Base-by-base conservation (phyloP, 2,888 invertebrate species). In the Drosophila parthenogenetica region DNA sequence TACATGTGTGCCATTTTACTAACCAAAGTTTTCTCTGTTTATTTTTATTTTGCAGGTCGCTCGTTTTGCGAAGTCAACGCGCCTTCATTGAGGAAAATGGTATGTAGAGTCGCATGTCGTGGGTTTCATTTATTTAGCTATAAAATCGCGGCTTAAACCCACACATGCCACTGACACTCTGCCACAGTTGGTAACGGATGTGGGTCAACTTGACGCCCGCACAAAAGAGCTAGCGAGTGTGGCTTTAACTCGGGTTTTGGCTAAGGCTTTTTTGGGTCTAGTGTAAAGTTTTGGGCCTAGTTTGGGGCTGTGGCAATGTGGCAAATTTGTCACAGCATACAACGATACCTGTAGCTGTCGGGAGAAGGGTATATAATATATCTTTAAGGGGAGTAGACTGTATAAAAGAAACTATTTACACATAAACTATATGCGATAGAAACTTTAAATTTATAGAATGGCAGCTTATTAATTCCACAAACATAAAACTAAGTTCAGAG, bases 21-120 rank as follows among this genome's bases (percentile, higher is more conserved):
- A 63, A 64, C 29, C 8, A 57, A 59, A 29, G 10, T 58, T 66
- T 50, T 70, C 13, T 77, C 60, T 73, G 48, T 17, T 17, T 35
- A 5, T 73, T 55, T 66, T 50, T 48, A 49, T 69, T 29, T 69
- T 72, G 58, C 90, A 92, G 92, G 92, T 92, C 92, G 79, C 86
- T 92, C 69, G 90, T 91, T 77, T 90, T 92, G 91, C 91, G 91
- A 62, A 90, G 91, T 75, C 91, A 90, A 75, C 90, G 90, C 79
- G 89, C 90, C 63, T 92, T 91, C 81, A 86, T 90, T 35, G 92
- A 92, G 76, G 91, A 91, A 89, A 92, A 90, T 85, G 91, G 92
- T 92, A 86, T 88, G 92, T 90, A 65, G 16, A 70, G 40, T 35
- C 22, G 69, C 17, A 48, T 59, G 35, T 60, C 66, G 77, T 87